Conservation (phyloP, 2,113 vertebrate species). For the Microtus montanus region DNA sequence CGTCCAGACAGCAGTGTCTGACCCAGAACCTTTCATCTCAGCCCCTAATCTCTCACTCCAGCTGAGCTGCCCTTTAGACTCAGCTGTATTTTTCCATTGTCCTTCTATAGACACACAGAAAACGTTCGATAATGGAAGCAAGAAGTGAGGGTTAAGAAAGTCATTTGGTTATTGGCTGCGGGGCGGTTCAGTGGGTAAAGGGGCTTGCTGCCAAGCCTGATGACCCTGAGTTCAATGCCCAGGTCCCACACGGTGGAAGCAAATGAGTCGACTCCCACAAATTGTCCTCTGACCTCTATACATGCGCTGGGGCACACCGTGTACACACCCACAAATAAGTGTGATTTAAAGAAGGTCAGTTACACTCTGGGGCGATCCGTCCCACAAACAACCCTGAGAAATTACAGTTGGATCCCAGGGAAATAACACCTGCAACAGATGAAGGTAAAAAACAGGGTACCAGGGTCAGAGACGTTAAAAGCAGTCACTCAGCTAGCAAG, state of each 20-base stretch:
- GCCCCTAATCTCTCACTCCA: not conserved
- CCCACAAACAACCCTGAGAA: not conserved
- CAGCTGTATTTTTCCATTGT: slow-evolving; percentile 23
- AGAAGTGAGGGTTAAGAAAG: not conserved
- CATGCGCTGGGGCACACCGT: not conserved
- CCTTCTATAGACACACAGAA: not conserved
- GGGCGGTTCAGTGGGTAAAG: not conserved
- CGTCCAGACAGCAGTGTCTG: not conserved
- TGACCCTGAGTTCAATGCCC: not conserved
- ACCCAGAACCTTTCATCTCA: not conserved
- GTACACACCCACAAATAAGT: not conserved
- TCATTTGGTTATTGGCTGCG: not conserved
- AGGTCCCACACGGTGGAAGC: not conserved
- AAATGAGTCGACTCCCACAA: not conserved
- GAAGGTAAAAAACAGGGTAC: not conserved
- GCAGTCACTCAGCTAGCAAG: not conserved
- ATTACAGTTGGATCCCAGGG: too few relatives aligned
- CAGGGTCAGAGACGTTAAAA: not conserved
- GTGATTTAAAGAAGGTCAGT: not conserved
- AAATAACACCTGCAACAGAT: not conserved
- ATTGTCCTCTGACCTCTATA: not conserved
- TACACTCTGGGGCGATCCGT: not conserved
- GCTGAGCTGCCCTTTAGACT: not conserved
- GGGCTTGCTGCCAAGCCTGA: not conserved
- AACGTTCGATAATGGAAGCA: slow-evolving; percentile 18